These are phyloP conservation scores for Penelope pileata DNA, from an alignment of 2,113 vertebrate genomes.

Conservation along the genomic window DNA sequence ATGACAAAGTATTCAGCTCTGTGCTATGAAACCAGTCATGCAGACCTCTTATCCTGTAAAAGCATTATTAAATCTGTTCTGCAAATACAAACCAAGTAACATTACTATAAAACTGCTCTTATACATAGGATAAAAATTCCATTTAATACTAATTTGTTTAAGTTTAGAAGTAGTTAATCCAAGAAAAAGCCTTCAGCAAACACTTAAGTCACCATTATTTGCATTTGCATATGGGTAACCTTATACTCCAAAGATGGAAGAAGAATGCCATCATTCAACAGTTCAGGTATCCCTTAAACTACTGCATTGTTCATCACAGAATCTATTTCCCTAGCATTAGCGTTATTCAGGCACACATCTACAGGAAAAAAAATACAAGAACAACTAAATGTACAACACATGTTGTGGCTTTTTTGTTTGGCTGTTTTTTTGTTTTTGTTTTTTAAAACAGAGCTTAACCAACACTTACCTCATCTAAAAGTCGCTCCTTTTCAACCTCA, in stretches of 20 bases:
- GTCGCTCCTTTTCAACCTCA: constrained; percentile 88
- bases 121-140: not conserved
- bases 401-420: not conserved
- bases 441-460: not conserved
- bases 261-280: not conserved
- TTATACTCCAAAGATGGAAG: not conserved
- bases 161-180: not conserved
- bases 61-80: not conserved
- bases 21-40: not conserved
- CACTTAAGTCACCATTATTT: not conserved
- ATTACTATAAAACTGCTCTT: not conserved
- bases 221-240: not conserved
- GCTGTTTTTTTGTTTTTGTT: not conserved
- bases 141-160: not conserved
- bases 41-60: not conserved
- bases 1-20: not conserved
- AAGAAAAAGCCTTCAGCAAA: not conserved
- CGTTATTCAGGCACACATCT: not conserved
- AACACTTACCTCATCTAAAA: constrained; percentile 87
- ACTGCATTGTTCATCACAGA: not conserved
- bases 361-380: not conserved
- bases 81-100: not conserved
- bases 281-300: not conserved
- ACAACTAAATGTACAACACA: not conserved
- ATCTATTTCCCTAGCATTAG: not conserved